A percentile compares a stretch with the other conserved stretches of the same genome.
These are phyloP conservation scores for Pristionchus maxplancki DNA, from an alignment of 2,888 invertebrate species.

Conservation along the genomic window DNA sequence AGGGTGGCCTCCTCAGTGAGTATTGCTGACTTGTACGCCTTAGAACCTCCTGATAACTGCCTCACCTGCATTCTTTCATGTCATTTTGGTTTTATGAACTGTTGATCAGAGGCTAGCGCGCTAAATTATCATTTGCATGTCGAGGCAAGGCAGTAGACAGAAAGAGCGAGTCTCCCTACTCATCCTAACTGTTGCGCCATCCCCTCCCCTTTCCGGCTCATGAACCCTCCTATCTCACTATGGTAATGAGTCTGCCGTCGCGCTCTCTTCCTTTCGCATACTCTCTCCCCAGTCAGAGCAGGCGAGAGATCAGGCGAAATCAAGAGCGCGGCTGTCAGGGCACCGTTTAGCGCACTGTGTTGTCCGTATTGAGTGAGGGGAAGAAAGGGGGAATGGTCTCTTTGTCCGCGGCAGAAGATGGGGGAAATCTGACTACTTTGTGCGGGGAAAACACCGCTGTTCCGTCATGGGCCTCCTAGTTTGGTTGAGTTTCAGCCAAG, in stretches of 20 bases:
- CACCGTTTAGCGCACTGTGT: constrained; percentile 12
- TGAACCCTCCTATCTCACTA: not conserved
- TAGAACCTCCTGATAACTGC: too few species aligned
- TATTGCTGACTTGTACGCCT: too few species aligned
- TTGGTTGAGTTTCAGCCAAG: not conserved
- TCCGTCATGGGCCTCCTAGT: not conserved
- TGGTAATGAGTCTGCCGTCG: constrained; percentile 7
- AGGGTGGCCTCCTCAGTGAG: too few species aligned
- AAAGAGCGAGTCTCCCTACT: too few species aligned
- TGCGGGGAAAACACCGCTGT: not conserved
- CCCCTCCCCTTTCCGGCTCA: constrained; percentile 27
- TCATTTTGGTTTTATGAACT: too few species aligned
- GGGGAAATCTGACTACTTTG: not conserved
- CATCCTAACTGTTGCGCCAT: not conserved
- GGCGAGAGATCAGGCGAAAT: not conserved
- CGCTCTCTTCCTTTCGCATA: not conserved
- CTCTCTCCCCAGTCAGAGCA: not conserved
- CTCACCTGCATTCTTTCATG: too few species aligned
- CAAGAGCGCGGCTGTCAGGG: not conserved
- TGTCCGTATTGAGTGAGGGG: constrained; percentile 26
- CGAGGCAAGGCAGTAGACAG: too few species aligned
- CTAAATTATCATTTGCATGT: too few species aligned
- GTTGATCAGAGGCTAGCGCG: too few species aligned
- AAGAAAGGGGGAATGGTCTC: constrained; percentile 3
- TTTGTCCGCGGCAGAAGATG: constrained; percentile 1